Percentiles rank a stretch among this genome's conserved stretches.
phyloP scores from a whole-genome alignment of 1,140 invertebrate genomes.

The Drosophila serrata region DNA sequence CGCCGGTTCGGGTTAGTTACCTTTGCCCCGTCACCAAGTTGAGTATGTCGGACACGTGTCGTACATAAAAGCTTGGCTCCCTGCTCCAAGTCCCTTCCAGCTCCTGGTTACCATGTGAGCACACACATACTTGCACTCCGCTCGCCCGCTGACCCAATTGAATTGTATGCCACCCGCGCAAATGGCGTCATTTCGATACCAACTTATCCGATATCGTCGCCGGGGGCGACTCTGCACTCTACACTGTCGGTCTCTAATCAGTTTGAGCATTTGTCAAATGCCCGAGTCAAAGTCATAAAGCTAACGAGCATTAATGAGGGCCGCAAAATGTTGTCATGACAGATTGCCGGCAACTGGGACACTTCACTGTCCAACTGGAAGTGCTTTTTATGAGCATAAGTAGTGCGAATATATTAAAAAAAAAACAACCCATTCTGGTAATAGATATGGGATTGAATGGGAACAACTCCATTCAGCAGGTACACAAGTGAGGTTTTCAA shows the following conservation, averaged over 20 bases:
- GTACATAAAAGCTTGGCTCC: conserved; percentile 60
- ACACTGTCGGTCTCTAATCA: conserved; percentile 62
- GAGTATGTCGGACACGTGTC: conserved; percentile 72
- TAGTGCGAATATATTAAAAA: conserved; percentile 2
- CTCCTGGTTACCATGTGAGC: conserved; percentile 28
- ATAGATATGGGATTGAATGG: not conserved
- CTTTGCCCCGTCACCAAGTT: conserved; percentile 41
- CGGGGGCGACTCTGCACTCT: conserved; percentile 24
- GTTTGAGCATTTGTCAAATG: conserved; percentile 50
- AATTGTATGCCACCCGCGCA: conserved; percentile 38
- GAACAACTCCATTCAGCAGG: no score
- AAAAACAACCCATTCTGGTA: not conserved
- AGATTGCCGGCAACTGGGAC: conserved; percentile 35
- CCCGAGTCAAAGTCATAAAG: conserved; percentile 57
- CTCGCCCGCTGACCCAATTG: conserved; percentile 46
- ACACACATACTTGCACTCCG: conserved; percentile 6
- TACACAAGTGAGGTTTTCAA: not conserved
- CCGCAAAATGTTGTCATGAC: conserved; percentile 47
- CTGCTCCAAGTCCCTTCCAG: conserved; percentile 20
- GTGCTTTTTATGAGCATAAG: conserved; percentile 2
- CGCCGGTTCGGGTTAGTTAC: conserved; percentile 16
- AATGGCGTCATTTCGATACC: conserved; percentile 60
- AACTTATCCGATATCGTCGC: conserved; percentile 36
- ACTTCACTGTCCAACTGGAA: not conserved
- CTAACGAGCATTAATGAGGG: conserved; percentile 58